Evolutionary conservation across 2,113 vertebrate species (phyloP), one percentile per base, ranked within the genome.

Genomic region (Ictalurus furcatus): DNA sequence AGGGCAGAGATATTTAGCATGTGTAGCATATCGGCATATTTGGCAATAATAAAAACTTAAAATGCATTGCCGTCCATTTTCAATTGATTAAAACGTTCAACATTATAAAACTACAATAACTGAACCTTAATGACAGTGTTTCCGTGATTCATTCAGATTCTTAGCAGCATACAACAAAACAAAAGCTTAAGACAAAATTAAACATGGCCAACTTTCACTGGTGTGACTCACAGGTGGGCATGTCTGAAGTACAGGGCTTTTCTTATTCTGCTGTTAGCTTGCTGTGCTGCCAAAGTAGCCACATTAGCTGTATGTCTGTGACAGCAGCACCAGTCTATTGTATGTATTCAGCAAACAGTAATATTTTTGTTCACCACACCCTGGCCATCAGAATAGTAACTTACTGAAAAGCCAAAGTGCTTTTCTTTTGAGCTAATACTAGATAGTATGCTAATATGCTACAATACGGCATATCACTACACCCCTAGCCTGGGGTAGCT

Each of bases 1-100:
- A 23, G 87, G 80, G 67, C 81, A 89, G 71, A 85, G 23, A 73
- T 67, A 52, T 71, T 91, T 0, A 5, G 40, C 59, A 21, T 88
- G 83, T 59, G 63, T 48, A 67, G 30, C 17, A 40, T 4, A 84
- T 48, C 48, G 74, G 23, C 28, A 84, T 34, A 58, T 19, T 1
- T 81, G 52, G 61, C 63, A 54, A 74, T 30, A 81, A 30, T 4
- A 30, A 69, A 25, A 6, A 25, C 23, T 8, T 25, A 63, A 63
- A 25, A 25, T 25, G 12, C 25, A n/a, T 69, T 71, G 67, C 3
- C 14, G 1, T 71, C 67, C n/a, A 28, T 65, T 65, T 65, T 65
- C 25, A 71, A 34, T 16, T 34, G 11, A 34, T 65, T n/a, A 71
- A 71, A 34, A 71, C 14, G 5, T 6, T 16, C n/a, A 71, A 71